Base-by-base conservation (phyloP, 2,888 invertebrate species). In the Chirona hameri region DNA sequence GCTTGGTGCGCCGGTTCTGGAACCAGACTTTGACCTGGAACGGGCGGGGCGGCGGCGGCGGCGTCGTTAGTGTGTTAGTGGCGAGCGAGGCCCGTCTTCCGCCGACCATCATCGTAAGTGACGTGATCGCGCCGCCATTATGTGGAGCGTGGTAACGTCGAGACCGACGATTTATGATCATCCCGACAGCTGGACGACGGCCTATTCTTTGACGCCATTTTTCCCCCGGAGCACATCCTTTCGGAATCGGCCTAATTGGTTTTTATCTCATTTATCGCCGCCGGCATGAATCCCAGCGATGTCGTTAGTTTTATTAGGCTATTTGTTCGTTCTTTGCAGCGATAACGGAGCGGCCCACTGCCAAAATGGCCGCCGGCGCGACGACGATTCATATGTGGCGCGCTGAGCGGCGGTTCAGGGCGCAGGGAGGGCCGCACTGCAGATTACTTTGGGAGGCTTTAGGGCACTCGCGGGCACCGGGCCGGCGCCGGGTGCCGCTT, bases 1-100 rank as follows among this genome's bases (percentile, higher is more conserved):
- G 83, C 57, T 85, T 85, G 81, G 84, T 85, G 39, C 84, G 60
- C 79, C 84, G 83, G 82, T 85, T 85, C 69, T 85, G 84, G 81
- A 85, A 85, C 84, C 84, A 85, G 21, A 85, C 84, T 82, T 85
- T 85, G 31, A 85, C 84, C 84, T 85, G 84, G 15, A 72, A 82
- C 72, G 12, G 27, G 24, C 46, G 21, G 21, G 9, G 15, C 18
- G 27, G 24, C 46, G 21, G 21, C 27, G 15, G 69, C 12, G 52
- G n/a, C n/a, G 24, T 60, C 69, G 27, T 69, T 69, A 69, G 69
- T 15, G 69, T 29, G 27, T 69, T 69, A 69, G 69, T 15, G 69
- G 15, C 27, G 5, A 5, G 69, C 29, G 69, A 0, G 27, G 29
- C 12, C 24, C 69, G 14, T 12, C 52, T 69, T 69, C 69, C 69